Base-by-base conservation (phyloP, 2,888 invertebrate species). In the Dasysyrphus tricinctus region DNA sequence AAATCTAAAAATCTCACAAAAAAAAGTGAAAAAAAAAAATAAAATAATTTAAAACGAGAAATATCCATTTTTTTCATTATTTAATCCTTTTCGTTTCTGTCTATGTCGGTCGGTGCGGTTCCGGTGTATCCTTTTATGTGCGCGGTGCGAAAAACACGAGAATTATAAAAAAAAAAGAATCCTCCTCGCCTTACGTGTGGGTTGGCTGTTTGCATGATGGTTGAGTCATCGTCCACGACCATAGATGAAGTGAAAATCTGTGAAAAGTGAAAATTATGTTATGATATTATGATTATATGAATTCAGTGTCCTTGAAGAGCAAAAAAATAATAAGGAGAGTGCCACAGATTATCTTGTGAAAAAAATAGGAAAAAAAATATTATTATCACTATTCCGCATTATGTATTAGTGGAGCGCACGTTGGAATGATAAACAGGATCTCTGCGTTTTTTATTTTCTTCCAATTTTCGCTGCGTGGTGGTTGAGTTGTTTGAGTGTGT, bases 241-340 rank as follows among this genome's bases (percentile, higher is more conserved):
- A 39, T 42, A 75, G 63, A 73, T 76, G 69, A 80, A 81, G 81
- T 81, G 75, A 77, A 82, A 79, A 74, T 37, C 49, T 54, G 65
- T 80, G 75, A 44, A 84, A 76, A 73, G 80, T 80, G 73, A 73
- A 85, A 85, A 80, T 81, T 77, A 51, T 54, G 74, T 70, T 85
- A 54, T 29, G 54, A 54, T 32, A 32, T 51, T 24, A 73, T 81
- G 73, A 85, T 85, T 78, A 77, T 74, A 69, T 54, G 85, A 81
- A 85, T 85, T 80, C 42, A 85, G 81, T 77, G 80, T 73, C 51
- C 63, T 59, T 80, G 65, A 67, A 47, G 24, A 6, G 39, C 0
- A 39, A 24, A 29, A 61, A 29, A 24, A 39, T 3, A 37, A 16
- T n/a, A 44, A 34, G 54, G 57, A 56, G 57, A 69, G 69, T 85